Base-by-base conservation (phyloP, 2,888 invertebrate genomes). In the Watsonalla cultraria region DNA sequence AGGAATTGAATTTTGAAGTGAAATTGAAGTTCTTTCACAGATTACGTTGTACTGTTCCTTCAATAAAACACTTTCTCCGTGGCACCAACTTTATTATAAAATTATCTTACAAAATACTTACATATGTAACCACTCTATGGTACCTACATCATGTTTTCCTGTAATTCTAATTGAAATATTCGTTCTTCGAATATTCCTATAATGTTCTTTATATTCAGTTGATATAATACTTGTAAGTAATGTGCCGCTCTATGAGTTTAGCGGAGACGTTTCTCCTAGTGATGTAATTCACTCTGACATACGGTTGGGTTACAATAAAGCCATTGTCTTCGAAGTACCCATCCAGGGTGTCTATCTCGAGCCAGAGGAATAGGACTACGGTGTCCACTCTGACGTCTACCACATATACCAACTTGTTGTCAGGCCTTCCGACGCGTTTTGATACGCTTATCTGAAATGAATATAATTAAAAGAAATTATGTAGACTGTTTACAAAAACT, bases 271-370 rank as follows among this genome's bases (percentile, higher is more conserved):
- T 54, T 11, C 60, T 63, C 24, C 64, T 60, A 11, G 72, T 77
- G 5, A 66, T 52, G 52, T 76, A 89, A 15, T 57, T 66, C 0
- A 79, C 63, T 45, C 59, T 60, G 0, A 71, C 59, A 9, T 66
- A 59, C 0, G 78, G 66, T 13, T 80, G 71, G 0, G 89, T 84
- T 48, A 92, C 70, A 8, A 92, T 86, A 37, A 96, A 94, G 0
- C 96, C 97, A 80, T 97, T 96, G 64, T 95, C 94, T 0, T 94
- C 93, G 78, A 96, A 96, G 55, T 82, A 85, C 0, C 96, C 96
- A 9, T 71, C 76, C 46, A 87, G 73, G 5, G 78, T 74, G 4
- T 76, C 80, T 0, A 92, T 76, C 60, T 95, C 94, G 24, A 95
- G 76, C 94, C 95, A 95, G 0, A 95, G 92, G 77, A 95, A 96